Percentiles rank a stretch among this genome's conserved stretches.
Conservation (phyloP, 2,888 invertebrate species). For the Eupithecia tripunctaria region DNA sequence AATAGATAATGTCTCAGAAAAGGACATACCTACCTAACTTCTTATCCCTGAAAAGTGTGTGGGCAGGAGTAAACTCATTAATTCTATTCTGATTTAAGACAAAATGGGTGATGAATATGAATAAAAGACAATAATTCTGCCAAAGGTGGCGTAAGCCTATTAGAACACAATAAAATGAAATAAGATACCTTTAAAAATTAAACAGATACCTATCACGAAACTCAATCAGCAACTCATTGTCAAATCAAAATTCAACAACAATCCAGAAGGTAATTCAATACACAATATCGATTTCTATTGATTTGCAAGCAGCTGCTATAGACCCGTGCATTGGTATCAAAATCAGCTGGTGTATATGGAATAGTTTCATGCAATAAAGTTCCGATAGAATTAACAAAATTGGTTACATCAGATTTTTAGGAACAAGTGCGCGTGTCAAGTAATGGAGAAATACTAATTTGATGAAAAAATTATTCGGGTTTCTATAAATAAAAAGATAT, state of each 20-base stretch:
- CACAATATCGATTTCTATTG: conserved; percentile 8
- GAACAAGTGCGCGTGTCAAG: background rate
- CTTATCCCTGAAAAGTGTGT: too few species aligned
- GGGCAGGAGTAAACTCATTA: too few species aligned
- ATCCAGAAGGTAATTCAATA: conserved; percentile 4
- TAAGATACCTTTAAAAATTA: conserved; percentile 2
- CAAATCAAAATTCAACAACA: conserved; percentile 3
- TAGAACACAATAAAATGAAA: background rate
- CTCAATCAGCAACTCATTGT: conserved; percentile 15
- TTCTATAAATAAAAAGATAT: too few species aligned
- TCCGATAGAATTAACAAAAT: background rate
- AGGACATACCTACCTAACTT: too few species aligned
- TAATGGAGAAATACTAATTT: too few species aligned
- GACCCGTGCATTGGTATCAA: background rate
- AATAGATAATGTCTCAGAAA: too few species aligned
- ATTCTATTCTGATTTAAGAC: background rate
- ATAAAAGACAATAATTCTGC: background rate
- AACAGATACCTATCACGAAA: background rate
- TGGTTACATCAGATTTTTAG: background rate
- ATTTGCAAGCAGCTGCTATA: background rate
- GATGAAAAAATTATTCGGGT: too few species aligned
- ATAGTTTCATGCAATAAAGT: background rate
- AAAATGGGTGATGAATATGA: background rate
- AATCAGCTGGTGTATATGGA: background rate
- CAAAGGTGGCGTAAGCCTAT: background rate